Conservation (phyloP, 2,888 invertebrate species). For the Polyploca ridens region DNA sequence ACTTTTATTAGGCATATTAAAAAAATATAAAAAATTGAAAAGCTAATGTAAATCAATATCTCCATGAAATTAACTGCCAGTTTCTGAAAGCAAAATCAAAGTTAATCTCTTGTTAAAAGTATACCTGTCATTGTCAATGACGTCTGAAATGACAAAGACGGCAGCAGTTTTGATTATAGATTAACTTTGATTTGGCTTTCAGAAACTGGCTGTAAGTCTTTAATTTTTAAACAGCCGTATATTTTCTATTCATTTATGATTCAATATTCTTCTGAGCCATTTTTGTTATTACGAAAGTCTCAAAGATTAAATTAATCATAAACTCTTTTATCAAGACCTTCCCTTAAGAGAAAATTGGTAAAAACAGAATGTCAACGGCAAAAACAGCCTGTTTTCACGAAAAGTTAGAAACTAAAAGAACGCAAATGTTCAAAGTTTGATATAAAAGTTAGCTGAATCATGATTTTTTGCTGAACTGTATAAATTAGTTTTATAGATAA, state of each 20-base stretch:
- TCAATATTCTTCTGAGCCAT: too few species aligned
- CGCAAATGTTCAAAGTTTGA: conserved; percentile 32
- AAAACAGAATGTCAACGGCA: conserved; percentile 27
- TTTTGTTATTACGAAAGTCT: not conserved
- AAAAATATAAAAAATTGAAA: not conserved
- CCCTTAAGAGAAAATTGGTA: conserved; percentile 10
- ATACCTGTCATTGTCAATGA: too few species aligned
- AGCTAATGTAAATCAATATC: not conserved
- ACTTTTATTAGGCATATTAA: not conserved
- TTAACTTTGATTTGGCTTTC: too few species aligned
- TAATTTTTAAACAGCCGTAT: too few species aligned
- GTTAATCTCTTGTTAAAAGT: too few species aligned
- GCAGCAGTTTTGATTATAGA: too few species aligned
- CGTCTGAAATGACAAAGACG: too few species aligned
- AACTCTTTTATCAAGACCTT: conserved; percentile 11
- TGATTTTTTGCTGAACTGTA: conserved; percentile 23
- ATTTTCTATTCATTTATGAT: too few species aligned
- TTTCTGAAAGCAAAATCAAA: too few species aligned
- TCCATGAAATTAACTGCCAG: too few species aligned
- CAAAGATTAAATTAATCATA: not conserved
- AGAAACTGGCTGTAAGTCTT: too few species aligned
- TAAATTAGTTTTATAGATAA: conserved; percentile 13
- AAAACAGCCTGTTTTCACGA: conserved; percentile 30
- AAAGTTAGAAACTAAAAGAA: conserved; percentile 23
- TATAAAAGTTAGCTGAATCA: conserved; percentile 22